These are phyloP conservation scores for Girardinus metallicus DNA, from an alignment of 2,797 vertebrate genomes.

Conservation along the genomic window DNA sequence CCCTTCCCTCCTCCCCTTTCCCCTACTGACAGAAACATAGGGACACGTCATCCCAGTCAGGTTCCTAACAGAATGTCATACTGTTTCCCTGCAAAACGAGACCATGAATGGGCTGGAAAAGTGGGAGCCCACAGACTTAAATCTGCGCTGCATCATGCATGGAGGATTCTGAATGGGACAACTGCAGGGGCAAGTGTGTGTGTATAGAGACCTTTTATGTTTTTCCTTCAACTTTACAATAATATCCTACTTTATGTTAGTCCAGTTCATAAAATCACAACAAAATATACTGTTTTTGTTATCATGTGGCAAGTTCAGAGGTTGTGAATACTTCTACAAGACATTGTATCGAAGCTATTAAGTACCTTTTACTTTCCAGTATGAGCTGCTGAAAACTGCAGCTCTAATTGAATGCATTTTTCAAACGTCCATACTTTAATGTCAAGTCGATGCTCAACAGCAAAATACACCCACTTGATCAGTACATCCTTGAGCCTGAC, in stretches of 20 bases:
- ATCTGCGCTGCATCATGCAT: slow-evolving; percentile 16
- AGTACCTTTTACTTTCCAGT: slow-evolving; percentile 33
- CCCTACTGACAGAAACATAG: slow-evolving; percentile 31
- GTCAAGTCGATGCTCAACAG: slow-evolving; percentile 47
- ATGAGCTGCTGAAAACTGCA: slow-evolving; percentile 26
- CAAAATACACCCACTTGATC: slow-evolving; percentile 47
- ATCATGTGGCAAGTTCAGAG: background rate
- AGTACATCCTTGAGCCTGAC: slow-evolving; percentile 51
- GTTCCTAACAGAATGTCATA: slow-evolving; percentile 67
- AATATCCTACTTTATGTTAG: background rate
- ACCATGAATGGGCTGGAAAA: slow-evolving; percentile 88
- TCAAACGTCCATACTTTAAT: slow-evolving; percentile 47
- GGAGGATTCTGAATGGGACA: slow-evolving; percentile 37
- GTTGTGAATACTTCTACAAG: background rate
- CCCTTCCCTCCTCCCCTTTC: slow-evolving; percentile 24
- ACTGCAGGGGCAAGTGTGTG: background rate
- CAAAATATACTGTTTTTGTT: background rate
- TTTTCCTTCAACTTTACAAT: background rate
- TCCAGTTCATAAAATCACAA: background rate
- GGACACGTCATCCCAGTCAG: slow-evolving; percentile 53
- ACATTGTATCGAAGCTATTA: background rate
- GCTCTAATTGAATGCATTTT: slow-evolving; percentile 47
- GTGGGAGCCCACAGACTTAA: slow-evolving; percentile 52
- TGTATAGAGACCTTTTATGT: background rate
- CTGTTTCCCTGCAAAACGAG: slow-evolving; percentile 77